Evolutionary conservation across 1,140 invertebrate species (phyloP).

Genomic region (Oncopodura yosiiana): DNA sequence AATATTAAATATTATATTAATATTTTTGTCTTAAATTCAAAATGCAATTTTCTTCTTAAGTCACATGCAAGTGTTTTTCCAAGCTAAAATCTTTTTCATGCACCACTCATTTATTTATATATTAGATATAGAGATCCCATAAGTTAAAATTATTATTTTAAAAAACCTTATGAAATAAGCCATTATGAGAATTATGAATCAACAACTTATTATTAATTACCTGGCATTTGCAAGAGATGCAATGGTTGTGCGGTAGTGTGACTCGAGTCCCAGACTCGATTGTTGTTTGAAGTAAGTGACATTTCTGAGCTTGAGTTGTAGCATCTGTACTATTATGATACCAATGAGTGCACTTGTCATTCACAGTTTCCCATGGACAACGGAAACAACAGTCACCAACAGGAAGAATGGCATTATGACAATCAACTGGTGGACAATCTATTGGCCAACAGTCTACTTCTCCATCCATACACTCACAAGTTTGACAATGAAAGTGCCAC

Average conservation of each 20-base stretch:
- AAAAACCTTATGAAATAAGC: too few relatives aligned
- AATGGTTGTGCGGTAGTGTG: conserved; percentile 53
- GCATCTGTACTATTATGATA: conserved; percentile 36
- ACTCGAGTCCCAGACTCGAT: conserved; percentile 52
- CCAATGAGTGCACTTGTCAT: conserved; percentile 36
- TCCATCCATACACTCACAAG: conserved; percentile 77
- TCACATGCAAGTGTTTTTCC: too few relatives aligned
- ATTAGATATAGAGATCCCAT: too few relatives aligned
- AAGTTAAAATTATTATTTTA: too few relatives aligned
- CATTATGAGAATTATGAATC: too few relatives aligned
- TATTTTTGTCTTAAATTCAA: too few relatives aligned
- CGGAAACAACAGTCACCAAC: conserved; percentile 60
- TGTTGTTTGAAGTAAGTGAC: conserved; percentile 50
- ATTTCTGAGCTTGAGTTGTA: too few relatives aligned
- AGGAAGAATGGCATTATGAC: conserved; percentile 54
- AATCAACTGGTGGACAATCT: conserved; percentile 63
- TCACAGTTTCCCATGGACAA: conserved; percentile 49
- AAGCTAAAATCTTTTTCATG: too few relatives aligned
- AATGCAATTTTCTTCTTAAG: too few relatives aligned
- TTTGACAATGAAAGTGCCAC: conserved; percentile 83
- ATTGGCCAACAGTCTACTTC: conserved; percentile 82
- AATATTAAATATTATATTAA: too few relatives aligned
- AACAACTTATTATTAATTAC: too few relatives aligned
- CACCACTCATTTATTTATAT: too few relatives aligned
- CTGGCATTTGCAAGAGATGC: conserved; percentile 66